These are phyloP conservation scores for Hemistola chrysoprasaria DNA, from an alignment of 2,888 invertebrate genomes.

Conservation along the genomic window DNA sequence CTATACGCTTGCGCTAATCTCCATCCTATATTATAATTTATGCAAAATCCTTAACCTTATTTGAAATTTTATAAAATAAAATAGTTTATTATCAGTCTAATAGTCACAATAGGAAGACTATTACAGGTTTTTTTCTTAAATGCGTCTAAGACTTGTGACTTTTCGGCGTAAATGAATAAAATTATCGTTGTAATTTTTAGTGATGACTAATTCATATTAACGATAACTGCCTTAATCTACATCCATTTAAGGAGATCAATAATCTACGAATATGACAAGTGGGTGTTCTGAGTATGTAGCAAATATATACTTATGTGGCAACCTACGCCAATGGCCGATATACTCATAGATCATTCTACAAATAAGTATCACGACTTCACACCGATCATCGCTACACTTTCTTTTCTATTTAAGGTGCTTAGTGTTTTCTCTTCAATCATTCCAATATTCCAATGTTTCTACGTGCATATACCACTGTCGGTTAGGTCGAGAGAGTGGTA, in stretches of 20 bases:
- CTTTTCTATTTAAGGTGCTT: constrained; percentile 20
- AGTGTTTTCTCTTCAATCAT: constrained; percentile 36
- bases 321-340: constrained; percentile 66
- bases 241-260: constrained; percentile 51
- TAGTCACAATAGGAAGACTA: too few relatives aligned
- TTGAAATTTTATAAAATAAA: too few relatives aligned
- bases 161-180: too few relatives aligned
- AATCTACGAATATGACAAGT: constrained; percentile 42
- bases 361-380: constrained; percentile 48
- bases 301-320: constrained; percentile 55
- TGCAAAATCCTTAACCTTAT: too few relatives aligned
- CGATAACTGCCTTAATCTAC: constrained; percentile 26
- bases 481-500: too few relatives aligned
- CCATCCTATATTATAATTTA: neutral
- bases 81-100: too few relatives aligned
- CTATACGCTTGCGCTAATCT: too few relatives aligned
- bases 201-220: constrained; percentile 20
- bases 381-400: constrained; percentile 28
- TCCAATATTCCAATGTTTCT: too few relatives aligned
- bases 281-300: constrained; percentile 60
- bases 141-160: too few relatives aligned
- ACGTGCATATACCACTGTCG: too few relatives aligned
- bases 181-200: constrained; percentile 13
- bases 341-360: constrained; percentile 64
- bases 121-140: too few relatives aligned